Conservation (phyloP, 2,888 invertebrate genomes). For the Sceliomorpha sp. region DNA sequence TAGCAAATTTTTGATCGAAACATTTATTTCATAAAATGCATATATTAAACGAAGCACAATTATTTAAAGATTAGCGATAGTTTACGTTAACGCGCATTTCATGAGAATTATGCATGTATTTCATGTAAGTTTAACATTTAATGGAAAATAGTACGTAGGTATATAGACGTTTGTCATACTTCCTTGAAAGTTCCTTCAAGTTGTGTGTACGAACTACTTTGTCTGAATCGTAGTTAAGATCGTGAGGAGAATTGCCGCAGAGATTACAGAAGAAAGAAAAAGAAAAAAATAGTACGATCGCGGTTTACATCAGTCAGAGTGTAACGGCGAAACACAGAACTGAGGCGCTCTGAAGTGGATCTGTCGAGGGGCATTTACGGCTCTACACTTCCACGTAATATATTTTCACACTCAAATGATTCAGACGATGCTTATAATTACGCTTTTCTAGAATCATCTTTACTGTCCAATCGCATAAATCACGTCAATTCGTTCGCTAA, state of each 20-base stretch:
- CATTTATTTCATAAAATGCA: too few relatives aligned
- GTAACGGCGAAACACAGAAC: constrained; percentile 49
- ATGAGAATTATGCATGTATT: too few relatives aligned
- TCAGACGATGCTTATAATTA: constrained; percentile 54
- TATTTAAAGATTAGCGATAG: too few relatives aligned
- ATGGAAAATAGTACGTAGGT: too few relatives aligned
- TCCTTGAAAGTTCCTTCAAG: constrained; percentile 25
- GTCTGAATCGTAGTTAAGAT: constrained; percentile 52
- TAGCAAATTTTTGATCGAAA: too few relatives aligned
- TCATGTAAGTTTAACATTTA: too few relatives aligned
- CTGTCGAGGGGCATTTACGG: constrained; percentile 46
- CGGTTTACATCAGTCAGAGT: constrained; percentile 55
- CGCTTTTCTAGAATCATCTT: constrained; percentile 34
- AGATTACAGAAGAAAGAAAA: constrained; percentile 44
- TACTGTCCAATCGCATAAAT: constrained; percentile 46
- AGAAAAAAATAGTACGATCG: constrained; percentile 42
- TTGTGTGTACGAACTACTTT: constrained; percentile 45
- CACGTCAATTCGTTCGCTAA: constrained; percentile 7
- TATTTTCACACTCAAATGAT: constrained; percentile 56
- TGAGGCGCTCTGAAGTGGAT: constrained; percentile 43
- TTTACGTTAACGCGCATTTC: too few relatives aligned
- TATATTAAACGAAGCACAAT: too few relatives aligned
- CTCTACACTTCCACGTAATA: constrained; percentile 52
- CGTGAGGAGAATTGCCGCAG: constrained; percentile 49
- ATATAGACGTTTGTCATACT: not conserved